A percentile compares a stretch with the other conserved stretches of the same genome.
Conservation (phyloP, 2,888 invertebrate species). For the Calliphora vomitoria region DNA sequence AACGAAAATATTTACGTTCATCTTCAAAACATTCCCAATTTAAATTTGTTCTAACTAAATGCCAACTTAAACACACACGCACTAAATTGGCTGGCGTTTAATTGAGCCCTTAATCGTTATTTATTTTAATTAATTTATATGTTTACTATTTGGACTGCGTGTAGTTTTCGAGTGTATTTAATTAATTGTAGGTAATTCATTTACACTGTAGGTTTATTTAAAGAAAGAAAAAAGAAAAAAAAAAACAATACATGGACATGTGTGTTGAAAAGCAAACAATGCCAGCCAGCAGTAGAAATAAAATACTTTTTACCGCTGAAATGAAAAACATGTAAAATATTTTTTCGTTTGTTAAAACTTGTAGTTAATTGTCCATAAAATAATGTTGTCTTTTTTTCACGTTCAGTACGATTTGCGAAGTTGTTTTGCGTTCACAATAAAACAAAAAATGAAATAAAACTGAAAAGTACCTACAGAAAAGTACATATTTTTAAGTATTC, state of each 20-base stretch:
- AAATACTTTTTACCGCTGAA: constrained; percentile 8
- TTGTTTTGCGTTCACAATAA: constrained; percentile 1
- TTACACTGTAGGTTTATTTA: neutral
- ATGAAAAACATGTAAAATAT: constrained; percentile 31
- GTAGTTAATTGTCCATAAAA: constrained; percentile 40
- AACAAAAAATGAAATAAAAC: neutral
- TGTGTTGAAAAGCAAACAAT: constrained; percentile 13
- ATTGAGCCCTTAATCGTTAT: neutral
- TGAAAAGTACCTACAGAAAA: neutral
- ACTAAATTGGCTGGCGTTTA: neutral
- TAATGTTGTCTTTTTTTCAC: constrained; percentile 9
- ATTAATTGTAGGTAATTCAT: neutral
- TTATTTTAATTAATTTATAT: neutral
- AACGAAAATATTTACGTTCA: too few species aligned
- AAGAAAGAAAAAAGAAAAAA: too few species aligned
- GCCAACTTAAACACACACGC: too few species aligned
- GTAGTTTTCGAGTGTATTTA: neutral
- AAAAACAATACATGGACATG: neutral
- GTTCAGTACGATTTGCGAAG: neutral
- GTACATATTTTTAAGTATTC: neutral
- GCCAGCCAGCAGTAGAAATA: constrained; percentile 18
- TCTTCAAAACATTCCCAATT: too few species aligned
- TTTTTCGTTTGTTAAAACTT: constrained; percentile 25
- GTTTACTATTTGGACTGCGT: neutral
- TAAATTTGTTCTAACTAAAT: too few species aligned